Conservation (phyloP, 2,888 invertebrate genomes). For the Campoletis raptor region DNA sequence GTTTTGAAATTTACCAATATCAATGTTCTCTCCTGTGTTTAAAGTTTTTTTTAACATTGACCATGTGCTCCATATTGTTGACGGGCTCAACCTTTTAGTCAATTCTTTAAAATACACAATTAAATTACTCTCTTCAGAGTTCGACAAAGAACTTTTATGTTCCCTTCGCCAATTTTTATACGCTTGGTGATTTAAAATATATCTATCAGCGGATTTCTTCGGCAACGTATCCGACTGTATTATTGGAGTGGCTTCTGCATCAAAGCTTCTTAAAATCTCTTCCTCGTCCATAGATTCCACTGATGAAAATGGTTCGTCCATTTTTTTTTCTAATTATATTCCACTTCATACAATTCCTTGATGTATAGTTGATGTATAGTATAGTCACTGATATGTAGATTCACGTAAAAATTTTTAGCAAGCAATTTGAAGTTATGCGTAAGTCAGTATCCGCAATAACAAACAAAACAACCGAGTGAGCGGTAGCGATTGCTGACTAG, state of each 20-base stretch:
- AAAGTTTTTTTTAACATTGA: too few relatives aligned
- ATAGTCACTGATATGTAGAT: slow-evolving; percentile 24
- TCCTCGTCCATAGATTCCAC: slow-evolving; percentile 52
- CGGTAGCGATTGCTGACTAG: slow-evolving; percentile 24
- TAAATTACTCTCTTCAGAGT: too few relatives aligned
- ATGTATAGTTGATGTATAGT: too few relatives aligned
- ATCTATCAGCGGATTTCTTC: slow-evolving; percentile 57
- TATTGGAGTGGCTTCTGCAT: slow-evolving; percentile 48
- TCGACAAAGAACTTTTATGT: too few relatives aligned
- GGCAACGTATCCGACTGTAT: slow-evolving; percentile 46
- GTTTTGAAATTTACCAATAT: too few relatives aligned
- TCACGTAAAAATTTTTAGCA: slow-evolving; percentile 26
- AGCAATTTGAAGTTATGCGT: too few relatives aligned
- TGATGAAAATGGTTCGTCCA: slow-evolving; percentile 10
- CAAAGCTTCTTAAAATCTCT: slow-evolving; percentile 41
- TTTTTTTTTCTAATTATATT: slow-evolving; percentile 20
- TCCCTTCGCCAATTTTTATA: slow-evolving; percentile 53
- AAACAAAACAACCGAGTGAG: too few relatives aligned
- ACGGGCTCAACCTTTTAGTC: too few relatives aligned
- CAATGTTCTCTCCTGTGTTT: too few relatives aligned
- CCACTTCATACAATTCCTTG: slow-evolving; percentile 20
- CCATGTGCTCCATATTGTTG: too few relatives aligned
- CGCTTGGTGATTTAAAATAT: slow-evolving; percentile 44
- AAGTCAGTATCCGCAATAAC: too few relatives aligned
- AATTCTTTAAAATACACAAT: too few relatives aligned